Evolutionary conservation across 2,888 invertebrate species (phyloP), one percentile per base, ranked within the genome.

Genomic region (Apeira syringaria): DNA sequence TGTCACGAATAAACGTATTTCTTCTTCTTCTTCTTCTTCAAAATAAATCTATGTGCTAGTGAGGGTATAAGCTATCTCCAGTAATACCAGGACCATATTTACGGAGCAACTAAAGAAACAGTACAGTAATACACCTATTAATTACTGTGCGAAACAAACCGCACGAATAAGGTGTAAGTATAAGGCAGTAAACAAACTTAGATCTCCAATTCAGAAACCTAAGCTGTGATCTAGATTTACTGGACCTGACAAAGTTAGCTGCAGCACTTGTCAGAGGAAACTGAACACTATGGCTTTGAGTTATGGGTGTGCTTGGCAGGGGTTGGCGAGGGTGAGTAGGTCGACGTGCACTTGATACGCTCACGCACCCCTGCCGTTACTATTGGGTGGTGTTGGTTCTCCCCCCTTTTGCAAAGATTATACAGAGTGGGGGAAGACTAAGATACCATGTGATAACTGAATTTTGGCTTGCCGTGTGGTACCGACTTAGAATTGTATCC

Each of bases 381-480:
- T 53, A 11, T 58, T 61, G 74, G 80, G 79, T 77, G 76, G 74
- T 80, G 78, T 82, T 74, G 75, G 63, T 74, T 77, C 79, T 76
- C 78, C 84, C 79, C 18, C 81, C 62, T 59, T 47, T 36, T 15
- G 37, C 71, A 70, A 57, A 75, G 78, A 76, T 30, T 62, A 65
- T 18, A 49, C 26, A 15, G 38, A 13, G 40, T 33, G 25, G 42
- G 45, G 22, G 25, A 43, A 47, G 26, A 40, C 22, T 15, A 15
- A 3, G n/a, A n/a, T n/a, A n/a, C n/a, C n/a, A n/a, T n/a, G n/a
- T n/a, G n/a, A n/a, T n/a, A n/a, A n/a, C n/a, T n/a, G n/a, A n/a
- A n/a, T n/a, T n/a, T n/a, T n/a, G n/a, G n/a, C n/a, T n/a, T n/a
- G n/a, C n/a, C n/a, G n/a, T n/a, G n/a, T n/a, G n/a, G n/a, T n/a